phyloP scores from a whole-genome alignment of 2,888 invertebrate genomes.

The Heliothis peltigera region DNA sequence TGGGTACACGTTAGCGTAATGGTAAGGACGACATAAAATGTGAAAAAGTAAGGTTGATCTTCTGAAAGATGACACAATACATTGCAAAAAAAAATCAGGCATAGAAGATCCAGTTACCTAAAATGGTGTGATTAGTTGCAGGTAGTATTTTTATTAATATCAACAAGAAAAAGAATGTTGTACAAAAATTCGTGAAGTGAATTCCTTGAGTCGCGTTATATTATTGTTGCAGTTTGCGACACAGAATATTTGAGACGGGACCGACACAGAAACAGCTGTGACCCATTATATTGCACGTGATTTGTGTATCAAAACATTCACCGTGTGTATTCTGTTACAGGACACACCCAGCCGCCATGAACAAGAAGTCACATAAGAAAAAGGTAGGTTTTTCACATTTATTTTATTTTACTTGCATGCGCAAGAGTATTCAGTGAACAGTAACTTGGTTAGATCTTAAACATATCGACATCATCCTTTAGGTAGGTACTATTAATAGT shows the following conservation, averaged over 20 bases:
- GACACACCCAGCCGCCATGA: constrained; percentile 70
- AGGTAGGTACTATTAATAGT: too few species aligned
- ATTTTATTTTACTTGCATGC: not conserved
- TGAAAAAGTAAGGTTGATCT: too few species aligned
- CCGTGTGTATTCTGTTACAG: constrained; percentile 76
- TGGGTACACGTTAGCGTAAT: not conserved
- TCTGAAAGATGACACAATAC: too few species aligned
- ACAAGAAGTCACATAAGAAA: constrained; percentile 86
- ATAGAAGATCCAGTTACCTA: too few species aligned
- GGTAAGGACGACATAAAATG: not conserved
- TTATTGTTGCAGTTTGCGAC: constrained; percentile 46
- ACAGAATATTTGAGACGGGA: constrained; percentile 35
- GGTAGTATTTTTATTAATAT: too few species aligned
- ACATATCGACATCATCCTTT: too few species aligned
- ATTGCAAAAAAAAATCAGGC: too few species aligned
- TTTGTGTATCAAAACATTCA: constrained; percentile 47
- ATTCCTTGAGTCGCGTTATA: constrained; percentile 9
- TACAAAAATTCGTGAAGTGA: too few species aligned
- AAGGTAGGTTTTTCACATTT: constrained; percentile 74
- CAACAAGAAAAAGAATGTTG: too few species aligned
- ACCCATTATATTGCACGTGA: constrained; percentile 43
- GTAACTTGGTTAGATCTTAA: too few species aligned
- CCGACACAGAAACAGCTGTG: constrained; percentile 52
- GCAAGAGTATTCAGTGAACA: too few species aligned
- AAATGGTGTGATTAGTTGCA: too few species aligned